Evolutionary conservation across 2,797 vertebrate species (phyloP), one percentile per base, ranked within the genome.

Genomic region (Sitta carolinensis): DNA sequence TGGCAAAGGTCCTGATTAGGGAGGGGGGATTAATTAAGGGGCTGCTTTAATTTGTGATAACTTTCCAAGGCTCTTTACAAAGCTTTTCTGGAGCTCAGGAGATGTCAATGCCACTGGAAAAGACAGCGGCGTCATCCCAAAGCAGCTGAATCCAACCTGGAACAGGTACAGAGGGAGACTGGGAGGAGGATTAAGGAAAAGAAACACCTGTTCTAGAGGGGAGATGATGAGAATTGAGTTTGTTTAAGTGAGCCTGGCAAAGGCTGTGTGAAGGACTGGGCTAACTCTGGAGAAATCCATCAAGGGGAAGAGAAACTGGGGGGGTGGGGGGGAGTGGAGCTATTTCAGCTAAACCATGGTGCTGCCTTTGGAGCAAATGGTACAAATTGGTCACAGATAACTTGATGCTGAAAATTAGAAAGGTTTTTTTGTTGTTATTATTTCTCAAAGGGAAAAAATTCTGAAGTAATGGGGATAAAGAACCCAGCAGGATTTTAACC

Each of bases 241-340:
- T 62, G 74, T 87, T 90, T 79, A 92, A 84, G n/a, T 43, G 45
- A 81, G 50, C 26, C 70, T 90, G 75, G 70, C 36, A 90, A 89
- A 90, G 70, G 51, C 81, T 76, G 40, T 34, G 43, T 62, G 70
- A 81, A 90, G 63, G 81, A 54, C 70, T 84, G 77, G 17, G 55
- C 45, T 93, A 59, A 43, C 36, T 61, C 63, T 9, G 6, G 25
- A 69, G 43, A 77, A 95, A 89, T 51, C 38, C 3, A 6, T 63
- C 59, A 26, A 75, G 23, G 59, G 77, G 48, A 85, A 84, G 59
- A 87, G 5, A 6, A 6, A 11, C 29, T 15, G 67, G 47, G 59
- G 54, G 29, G 22, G 26, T 63, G 47, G 59, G 54, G 29, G 22
- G 26, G 59, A 81, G 64, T 2, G 1, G 36, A 93, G 62, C 27